Evolutionary conservation across 1,140 invertebrate genomes (phyloP).

Genomic region (Pentalonia nigronervosa): DNA sequence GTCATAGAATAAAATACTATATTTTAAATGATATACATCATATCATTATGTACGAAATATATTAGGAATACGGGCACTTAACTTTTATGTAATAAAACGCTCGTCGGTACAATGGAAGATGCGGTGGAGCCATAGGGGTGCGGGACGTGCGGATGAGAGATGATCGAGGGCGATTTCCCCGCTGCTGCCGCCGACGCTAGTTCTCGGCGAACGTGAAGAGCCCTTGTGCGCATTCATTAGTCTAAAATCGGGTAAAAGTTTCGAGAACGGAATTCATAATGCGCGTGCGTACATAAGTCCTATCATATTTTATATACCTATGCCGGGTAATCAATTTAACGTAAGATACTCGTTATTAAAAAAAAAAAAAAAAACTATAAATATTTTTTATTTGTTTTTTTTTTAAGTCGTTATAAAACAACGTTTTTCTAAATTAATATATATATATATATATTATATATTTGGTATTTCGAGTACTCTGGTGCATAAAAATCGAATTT

Average conservation of each 20-base stretch:
- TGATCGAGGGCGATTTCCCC: not conserved
- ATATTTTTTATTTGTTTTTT: no score
- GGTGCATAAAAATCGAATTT: not conserved
- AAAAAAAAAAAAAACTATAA: no score
- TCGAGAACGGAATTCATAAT: not conserved
- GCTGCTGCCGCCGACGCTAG: no score
- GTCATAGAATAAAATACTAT: not conserved
- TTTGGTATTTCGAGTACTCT: not conserved
- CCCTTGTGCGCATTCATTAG: not conserved
- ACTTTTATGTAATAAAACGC: not conserved
- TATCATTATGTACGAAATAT: not conserved
- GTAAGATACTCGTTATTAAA: not conserved
- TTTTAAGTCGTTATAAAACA: not conserved
- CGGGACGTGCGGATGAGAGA: not conserved
- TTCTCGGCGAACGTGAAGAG: not conserved
- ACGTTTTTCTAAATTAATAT: not conserved
- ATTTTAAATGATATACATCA: not conserved
- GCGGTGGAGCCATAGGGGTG: no score
- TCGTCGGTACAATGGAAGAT: not conserved
- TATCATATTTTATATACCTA: not conserved
- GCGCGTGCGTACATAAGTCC: not conserved
- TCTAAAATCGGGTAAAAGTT: not conserved
- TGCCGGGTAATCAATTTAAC: not conserved
- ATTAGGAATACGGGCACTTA: not conserved
- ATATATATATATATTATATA: not conserved